Evolutionary conservation across 2,888 invertebrate genomes (phyloP), one percentile per base, ranked within the genome.

Genomic region (Nycteola revayana): DNA sequence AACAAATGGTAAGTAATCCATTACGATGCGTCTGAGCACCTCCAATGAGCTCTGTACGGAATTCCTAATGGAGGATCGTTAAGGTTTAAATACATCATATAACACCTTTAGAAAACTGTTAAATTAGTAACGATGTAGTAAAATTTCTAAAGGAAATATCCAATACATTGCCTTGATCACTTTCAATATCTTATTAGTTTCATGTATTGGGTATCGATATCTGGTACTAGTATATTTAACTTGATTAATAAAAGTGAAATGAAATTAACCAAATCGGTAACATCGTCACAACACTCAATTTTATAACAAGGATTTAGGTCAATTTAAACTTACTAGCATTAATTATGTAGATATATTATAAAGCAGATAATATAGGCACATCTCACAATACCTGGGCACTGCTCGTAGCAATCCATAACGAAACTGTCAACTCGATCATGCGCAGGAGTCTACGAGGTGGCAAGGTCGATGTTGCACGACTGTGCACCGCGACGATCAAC

Each of bases 391-490:
- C 77, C 75, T 78, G 76, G 75, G 52, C 68, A 73, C 56, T 72
- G 76, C 48, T 70, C 58, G 61, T 58, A 67, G 68, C 66, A 74
- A 80, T 85, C 76, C 76, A 81, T 85, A 73, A 75, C 51, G 44
- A 66, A 71, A 75, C 66, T 74, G 81, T 75, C 78, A 71, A 69
- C 58, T 59, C 49, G 66, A 68, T 72, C 68, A 66, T 75, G 75
- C 75, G 79, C 79, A 64, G 75, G 72, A 75, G 79, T 68, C 72
- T 66, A 69, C 63, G 64, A 70, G 64, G 66, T 68, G 62, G 66
- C 83, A 84, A 86, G 83, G 84, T 81, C 77, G 68, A 41, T 65
- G 69, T 66, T 81, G 78, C 79, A 81, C 59, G 61, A 64, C 58
- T 60, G 58, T 61, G 63, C 66, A 64, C 51, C 44, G 54, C 60